Conservation (phyloP, 2,113 vertebrate species). For the Melierax canorus region DNA sequence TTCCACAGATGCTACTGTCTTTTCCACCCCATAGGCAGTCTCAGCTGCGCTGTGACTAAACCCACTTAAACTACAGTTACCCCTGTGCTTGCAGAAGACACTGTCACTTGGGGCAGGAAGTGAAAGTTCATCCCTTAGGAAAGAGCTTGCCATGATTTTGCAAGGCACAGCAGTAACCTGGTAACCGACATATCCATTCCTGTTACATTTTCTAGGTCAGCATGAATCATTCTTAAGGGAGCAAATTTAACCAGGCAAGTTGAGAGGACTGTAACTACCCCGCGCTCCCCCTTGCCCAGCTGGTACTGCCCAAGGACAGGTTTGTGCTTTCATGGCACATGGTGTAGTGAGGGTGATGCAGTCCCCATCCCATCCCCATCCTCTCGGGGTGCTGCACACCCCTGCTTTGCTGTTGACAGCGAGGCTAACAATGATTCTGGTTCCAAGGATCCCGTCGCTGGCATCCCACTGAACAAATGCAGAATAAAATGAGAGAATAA, state of each 20-base stretch:
- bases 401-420: neutral
- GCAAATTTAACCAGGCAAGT: neutral
- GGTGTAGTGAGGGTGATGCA: neutral
- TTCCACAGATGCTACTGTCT: neutral
- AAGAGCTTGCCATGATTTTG: neutral
- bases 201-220: slow-evolving; percentile 53
- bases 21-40: neutral
- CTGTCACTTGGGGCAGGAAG: neutral
- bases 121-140: slow-evolving; percentile 30
- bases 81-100: neutral
- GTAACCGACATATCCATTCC: slow-evolving; percentile 37
- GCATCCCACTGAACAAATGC: neutral
- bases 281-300: neutral
- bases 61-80: neutral
- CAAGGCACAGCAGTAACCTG: slow-evolving; percentile 42
- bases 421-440: neutral
- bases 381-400: neutral
- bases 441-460: neutral
- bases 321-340: neutral
- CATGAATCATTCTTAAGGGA: slow-evolving; percentile 18
- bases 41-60: neutral
- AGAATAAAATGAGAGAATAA: neutral
- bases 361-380: neutral
- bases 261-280: neutral
- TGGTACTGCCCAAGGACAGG: neutral